Evolutionary conservation across 2,113 vertebrate genomes (phyloP).

Genomic region (Cepphus grylle): DNA sequence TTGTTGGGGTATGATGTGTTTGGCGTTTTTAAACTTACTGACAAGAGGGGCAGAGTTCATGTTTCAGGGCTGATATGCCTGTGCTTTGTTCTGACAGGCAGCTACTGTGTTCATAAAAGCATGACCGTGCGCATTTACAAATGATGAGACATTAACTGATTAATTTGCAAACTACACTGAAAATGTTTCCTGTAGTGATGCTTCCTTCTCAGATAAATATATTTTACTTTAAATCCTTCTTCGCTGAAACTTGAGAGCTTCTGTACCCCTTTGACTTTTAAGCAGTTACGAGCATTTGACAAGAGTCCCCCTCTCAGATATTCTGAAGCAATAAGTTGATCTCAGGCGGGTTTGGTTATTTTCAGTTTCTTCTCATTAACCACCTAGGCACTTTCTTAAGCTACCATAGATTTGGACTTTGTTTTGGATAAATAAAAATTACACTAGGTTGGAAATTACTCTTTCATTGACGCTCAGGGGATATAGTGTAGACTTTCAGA

Average conservation of each 20-base stretch:
- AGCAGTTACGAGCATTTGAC: neutral
- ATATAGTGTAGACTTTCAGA: slow-evolving; percentile 51
- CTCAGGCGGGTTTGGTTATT: neutral
- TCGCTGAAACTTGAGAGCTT: neutral
- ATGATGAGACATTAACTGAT: neutral
- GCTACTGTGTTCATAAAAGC: neutral
- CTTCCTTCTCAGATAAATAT: neutral
- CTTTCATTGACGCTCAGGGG: neutral
- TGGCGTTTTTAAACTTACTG: neutral
- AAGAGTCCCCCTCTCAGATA: neutral
- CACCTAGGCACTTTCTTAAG: neutral
- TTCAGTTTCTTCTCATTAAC: neutral
- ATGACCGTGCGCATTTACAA: neutral
- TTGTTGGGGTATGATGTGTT: neutral
- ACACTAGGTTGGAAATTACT: neutral
- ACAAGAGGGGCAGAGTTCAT: neutral
- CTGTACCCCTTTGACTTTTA: neutral
- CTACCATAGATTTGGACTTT: neutral
- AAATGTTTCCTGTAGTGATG: neutral
- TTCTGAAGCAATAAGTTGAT: neutral
- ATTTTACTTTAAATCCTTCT: neutral
- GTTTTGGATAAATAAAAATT: neutral
- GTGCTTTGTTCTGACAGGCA: neutral
- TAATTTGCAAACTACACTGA: neutral
- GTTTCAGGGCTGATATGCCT: neutral